Percentiles rank a stretch among this genome's conserved stretches.
Evolutionary conservation across 2,888 invertebrate genomes (phyloP).

Genomic region (Agrotis exclamationis): DNA sequence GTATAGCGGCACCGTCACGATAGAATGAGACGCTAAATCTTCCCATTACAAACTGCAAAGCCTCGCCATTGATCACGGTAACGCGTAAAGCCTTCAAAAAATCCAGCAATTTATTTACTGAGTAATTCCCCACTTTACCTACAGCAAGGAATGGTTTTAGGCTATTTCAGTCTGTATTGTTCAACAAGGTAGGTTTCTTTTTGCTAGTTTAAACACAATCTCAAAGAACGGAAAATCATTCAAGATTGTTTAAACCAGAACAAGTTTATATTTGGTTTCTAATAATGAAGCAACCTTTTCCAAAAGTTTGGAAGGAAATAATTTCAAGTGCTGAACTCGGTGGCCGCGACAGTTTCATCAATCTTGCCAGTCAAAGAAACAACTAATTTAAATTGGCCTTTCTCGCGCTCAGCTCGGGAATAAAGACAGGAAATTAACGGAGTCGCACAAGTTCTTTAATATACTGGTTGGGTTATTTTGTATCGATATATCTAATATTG

Average conservation of each 20-base stretch:
- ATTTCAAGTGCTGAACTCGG: constrained; percentile 62
- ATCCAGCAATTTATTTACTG: constrained; percentile 89
- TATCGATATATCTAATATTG: constrained; percentile 27
- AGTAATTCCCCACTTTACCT: constrained; percentile 75
- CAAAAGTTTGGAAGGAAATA: constrained; percentile 59
- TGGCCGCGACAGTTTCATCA: constrained; percentile 74
- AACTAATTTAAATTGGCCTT: constrained; percentile 74
- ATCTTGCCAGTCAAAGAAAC: constrained; percentile 73
- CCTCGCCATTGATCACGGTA: constrained; percentile 88
- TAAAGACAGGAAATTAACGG: constrained; percentile 71
- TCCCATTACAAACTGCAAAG: constrained; percentile 87
- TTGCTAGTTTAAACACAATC: neutral
- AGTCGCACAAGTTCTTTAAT: constrained; percentile 67
- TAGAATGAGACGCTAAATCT: constrained; percentile 75
- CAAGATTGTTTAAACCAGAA: constrained; percentile 33
- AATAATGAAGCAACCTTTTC: constrained; percentile 55
- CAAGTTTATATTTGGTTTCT: constrained; percentile 48
- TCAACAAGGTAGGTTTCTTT: constrained; percentile 19
- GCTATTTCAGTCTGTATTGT: constrained; percentile 39
- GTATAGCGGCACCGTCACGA: constrained; percentile 57
- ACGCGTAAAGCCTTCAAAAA: constrained; percentile 88
- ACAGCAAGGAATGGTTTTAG: constrained; percentile 45
- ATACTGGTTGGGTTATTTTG: constrained; percentile 67
- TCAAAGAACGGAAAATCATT: constrained; percentile 20
- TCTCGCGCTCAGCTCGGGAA: constrained; percentile 59